A percentile compares a stretch with the other conserved stretches of the same genome.
Conservation (phyloP, 2,888 invertebrate species). For the Meganola albula region DNA sequence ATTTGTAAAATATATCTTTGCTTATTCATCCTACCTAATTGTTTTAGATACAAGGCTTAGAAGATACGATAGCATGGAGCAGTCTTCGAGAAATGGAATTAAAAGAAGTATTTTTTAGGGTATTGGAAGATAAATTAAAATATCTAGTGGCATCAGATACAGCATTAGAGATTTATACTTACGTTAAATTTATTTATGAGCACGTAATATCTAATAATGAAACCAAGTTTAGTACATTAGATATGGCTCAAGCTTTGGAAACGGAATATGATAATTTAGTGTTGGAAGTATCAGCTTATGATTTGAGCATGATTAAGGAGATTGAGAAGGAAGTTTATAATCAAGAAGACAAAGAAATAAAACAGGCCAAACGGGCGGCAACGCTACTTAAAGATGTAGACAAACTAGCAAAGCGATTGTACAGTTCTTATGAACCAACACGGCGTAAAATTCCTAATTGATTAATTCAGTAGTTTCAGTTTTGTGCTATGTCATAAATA, state of each 20-base stretch:
- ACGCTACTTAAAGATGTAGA: slow-evolving; percentile 61
- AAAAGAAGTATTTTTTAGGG: slow-evolving; percentile 54
- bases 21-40: no score
- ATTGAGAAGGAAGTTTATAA: slow-evolving; percentile 63
- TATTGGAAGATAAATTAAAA: slow-evolving; percentile 65
- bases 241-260: slow-evolving; percentile 81
- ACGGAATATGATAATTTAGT: slow-evolving; percentile 61
- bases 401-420: slow-evolving; percentile 56
- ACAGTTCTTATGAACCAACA: slow-evolving; percentile 56
- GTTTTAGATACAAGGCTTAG: slow-evolving; percentile 50
- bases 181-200: slow-evolving; percentile 82
- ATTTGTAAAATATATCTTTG: no score
- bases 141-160: slow-evolving; percentile 77
- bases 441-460: slow-evolving; percentile 27
- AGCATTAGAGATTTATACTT: slow-evolving; percentile 78
- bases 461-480: no score
- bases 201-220: slow-evolving; percentile 79
- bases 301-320: slow-evolving; percentile 50
- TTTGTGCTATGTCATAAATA: no score
- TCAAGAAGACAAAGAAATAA: slow-evolving; percentile 44
- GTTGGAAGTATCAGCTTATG: slow-evolving; percentile 57
- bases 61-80: slow-evolving; percentile 47
- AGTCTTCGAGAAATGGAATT: slow-evolving; percentile 53
- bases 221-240: slow-evolving; percentile 73
- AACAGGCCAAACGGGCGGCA: slow-evolving; percentile 52